phyloP scores from a whole-genome alignment of 2,797 vertebrate species.

The Tapera naevia region DNA sequence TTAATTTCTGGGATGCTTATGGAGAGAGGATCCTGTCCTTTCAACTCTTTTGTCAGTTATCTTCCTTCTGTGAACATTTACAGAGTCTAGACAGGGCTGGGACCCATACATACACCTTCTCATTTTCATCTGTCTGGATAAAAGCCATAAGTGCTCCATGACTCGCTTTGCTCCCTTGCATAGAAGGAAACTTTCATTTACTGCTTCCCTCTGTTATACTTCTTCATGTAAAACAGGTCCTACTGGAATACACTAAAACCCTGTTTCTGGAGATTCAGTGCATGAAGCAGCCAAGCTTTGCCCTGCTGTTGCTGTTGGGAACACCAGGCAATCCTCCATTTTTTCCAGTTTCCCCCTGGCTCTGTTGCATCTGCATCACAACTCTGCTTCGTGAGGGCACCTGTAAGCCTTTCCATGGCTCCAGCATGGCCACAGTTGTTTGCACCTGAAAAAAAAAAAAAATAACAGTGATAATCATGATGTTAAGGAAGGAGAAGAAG shows the following conservation, averaged over 20 bases:
- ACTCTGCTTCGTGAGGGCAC: neutral
- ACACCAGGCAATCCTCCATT: rapidly evolving
- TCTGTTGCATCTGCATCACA: rapidly evolving
- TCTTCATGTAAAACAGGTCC: neutral
- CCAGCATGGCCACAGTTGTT: neutral
- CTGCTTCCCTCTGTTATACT: neutral
- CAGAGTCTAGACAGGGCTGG: neutral
- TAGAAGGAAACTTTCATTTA: neutral
- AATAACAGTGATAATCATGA: neutral
- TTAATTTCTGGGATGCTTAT: neutral
- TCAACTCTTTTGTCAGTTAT: neutral
- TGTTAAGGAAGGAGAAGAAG: neutral
- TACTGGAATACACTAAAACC: neutral
- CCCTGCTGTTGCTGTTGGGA: neutral
- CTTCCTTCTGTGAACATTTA: neutral
- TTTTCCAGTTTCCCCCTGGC: rapidly evolving
- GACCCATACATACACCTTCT: neutral
- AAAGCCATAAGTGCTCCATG: rapidly evolving
- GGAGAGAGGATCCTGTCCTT: neutral
- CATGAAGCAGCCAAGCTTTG: neutral
- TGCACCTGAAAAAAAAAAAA: neutral
- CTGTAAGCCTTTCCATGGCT: neutral
- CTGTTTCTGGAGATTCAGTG: neutral
- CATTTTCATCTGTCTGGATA: neutral
- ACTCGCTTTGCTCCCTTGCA: neutral